Base-by-base conservation (phyloP, 2,888 invertebrate species). In the Cerceris rybyensis region DNA sequence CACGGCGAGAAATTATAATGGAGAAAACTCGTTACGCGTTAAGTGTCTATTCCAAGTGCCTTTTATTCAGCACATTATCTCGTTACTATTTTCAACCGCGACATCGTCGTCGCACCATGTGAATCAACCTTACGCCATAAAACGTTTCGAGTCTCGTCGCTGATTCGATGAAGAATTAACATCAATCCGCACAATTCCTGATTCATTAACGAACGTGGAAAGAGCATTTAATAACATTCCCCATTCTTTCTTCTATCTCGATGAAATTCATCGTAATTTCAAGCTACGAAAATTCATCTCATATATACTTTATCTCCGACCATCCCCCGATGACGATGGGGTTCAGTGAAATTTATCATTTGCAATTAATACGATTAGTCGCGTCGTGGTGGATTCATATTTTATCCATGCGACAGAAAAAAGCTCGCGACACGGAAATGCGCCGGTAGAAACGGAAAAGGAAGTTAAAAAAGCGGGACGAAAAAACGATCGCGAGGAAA, bases 391-490 rank as follows among this genome's bases (percentile, higher is more conserved):
- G 11, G 17, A 28, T 11, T 58, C 17, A 58, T 58, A 11, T 55
- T 13, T 28, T 41, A 50, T n/a, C 13, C 13, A 50, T n/a, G 50
- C 50, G 50, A 13, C 13, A 50, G 13, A 50, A 50, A 50, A 50
- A 50, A 11, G n/a, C 46, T 46, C 46, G 46, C 46, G 9, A 11
- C 46, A 11, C 46, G 46, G 46, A 46, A 8, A 8, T 7, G n/a
- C 50, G 50, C 50, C 6, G 28, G 28, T 28, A 28, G 28, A 28
- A 28, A 28, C 28, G 28, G 28, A 28, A 28, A 28, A 28, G 28
- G 28, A 28, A 28, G 28, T 28, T 64, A 67, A 80, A 79, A 71
- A 50, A 70, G 13, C 28, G 42, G 50, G 43, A 16, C 11, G 52
- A 60, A 16, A 55, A 65, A 46, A 55, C 17, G 60, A 63, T 49